Evolutionary conservation across 2,888 invertebrate species (phyloP).

Genomic region (Euzophera pinguis): DNA sequence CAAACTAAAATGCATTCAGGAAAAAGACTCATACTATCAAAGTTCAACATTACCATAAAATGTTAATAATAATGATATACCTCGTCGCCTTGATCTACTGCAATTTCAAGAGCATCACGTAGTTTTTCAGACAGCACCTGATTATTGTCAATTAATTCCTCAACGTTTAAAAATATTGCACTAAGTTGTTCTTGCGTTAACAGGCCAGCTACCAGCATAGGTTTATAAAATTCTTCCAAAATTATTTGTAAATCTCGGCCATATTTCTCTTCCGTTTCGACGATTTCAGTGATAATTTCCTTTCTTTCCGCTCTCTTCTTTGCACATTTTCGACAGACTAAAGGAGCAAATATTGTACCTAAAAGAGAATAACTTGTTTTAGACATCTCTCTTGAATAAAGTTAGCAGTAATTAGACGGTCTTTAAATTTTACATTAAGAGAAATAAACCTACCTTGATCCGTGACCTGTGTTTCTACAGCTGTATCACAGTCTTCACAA

Average conservation of each 20-base stretch:
- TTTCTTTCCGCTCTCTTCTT: conserved; percentile 94
- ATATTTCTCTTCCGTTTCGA: conserved; percentile 97
- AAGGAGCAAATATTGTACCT: conserved; percentile 86
- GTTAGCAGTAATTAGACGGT: too few species aligned
- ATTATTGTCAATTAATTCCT: conserved; percentile 94
- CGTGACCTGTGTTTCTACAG: conserved; percentile 87
- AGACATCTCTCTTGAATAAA: background rate
- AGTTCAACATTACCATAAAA: background rate
- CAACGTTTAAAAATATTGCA: conserved; percentile 95
- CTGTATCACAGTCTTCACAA: conserved; percentile 93
- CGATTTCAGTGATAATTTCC: conserved; percentile 96
- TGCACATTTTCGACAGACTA: conserved; percentile 92
- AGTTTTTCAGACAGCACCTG: conserved; percentile 91
- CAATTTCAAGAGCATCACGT: conserved; percentile 91
- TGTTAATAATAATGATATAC: conserved; percentile 30
- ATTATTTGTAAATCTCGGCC: conserved; percentile 95
- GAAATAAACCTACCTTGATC: conserved; percentile 73
- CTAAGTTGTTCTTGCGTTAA: conserved; percentile 94
- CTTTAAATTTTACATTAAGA: background rate
- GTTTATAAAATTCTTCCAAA: conserved; percentile 94
- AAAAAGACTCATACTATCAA: too few species aligned
- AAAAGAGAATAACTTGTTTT: conserved; percentile 31
- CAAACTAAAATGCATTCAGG: too few species aligned
- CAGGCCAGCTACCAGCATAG: conserved; percentile 95
- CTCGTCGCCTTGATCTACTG: conserved; percentile 88